phyloP scores from a whole-genome alignment of 2,113 vertebrate genomes.

The Ardeotis arabs region DNA sequence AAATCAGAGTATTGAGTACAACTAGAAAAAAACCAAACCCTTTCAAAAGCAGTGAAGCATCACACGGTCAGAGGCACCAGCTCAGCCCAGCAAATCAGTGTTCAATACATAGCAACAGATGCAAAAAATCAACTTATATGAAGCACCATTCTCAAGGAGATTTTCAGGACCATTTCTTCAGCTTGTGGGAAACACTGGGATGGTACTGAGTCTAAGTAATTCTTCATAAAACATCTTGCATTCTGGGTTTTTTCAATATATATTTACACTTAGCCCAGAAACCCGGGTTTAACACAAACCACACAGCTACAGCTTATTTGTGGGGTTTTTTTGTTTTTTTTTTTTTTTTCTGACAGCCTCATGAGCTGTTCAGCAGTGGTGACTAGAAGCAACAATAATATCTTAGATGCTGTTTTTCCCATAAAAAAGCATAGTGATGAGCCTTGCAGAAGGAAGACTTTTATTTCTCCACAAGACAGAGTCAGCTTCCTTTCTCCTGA shows the following conservation, averaged over 20 bases:
- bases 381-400: background rate
- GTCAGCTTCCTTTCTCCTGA: background rate
- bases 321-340: too few relatives aligned
- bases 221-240: background rate
- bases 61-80: background rate
- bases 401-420: background rate
- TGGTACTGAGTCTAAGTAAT: background rate
- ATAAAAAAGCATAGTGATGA: background rate
- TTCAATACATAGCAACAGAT: background rate
- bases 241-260: too few relatives aligned
- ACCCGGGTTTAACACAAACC: fast-evolving
- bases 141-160: background rate
- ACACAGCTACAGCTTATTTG: background rate
- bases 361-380: background rate
- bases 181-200: background rate
- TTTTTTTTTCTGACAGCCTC: background rate
- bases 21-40: background rate
- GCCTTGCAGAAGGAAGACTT: background rate
- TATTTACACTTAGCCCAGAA: background rate
- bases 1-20: background rate
- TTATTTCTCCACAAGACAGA: background rate
- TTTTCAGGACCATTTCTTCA: background rate
- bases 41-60: conserved; percentile 2
- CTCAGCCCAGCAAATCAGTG: background rate
- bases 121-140: background rate